These are phyloP conservation scores for Troglohyphantes excavatus DNA, from an alignment of 2,888 invertebrate genomes.

Conservation along the genomic window DNA sequence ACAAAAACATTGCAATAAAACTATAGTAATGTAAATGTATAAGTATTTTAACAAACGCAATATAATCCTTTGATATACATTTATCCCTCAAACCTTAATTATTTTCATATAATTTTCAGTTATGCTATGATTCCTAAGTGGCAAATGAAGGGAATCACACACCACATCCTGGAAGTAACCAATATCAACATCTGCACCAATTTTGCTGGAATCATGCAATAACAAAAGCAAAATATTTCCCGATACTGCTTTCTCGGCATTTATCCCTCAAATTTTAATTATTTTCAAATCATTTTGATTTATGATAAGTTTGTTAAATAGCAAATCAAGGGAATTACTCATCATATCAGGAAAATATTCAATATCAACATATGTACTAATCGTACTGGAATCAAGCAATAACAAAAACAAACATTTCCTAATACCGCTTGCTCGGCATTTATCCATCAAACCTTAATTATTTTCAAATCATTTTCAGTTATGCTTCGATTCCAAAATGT, in stretches of 20 bases:
- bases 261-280: neutral
- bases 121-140: neutral
- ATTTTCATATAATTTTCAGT: neutral
- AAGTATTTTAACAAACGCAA: constrained; percentile 47
- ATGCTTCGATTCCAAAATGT: neutral
- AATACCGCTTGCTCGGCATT: constrained; percentile 50
- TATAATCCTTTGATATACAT: constrained; percentile 40
- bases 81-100: neutral
- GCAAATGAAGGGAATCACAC: neutral
- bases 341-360: constrained; percentile 20
- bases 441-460: neutral
- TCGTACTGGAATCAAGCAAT: neutral
- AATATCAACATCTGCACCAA: constrained; percentile 17
- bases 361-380: constrained; percentile 13
- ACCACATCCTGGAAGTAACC: constrained; percentile 4
- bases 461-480: neutral
- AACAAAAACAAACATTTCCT: constrained; percentile 56
- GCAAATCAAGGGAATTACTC: neutral
- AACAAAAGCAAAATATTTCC: constrained; percentile 54
- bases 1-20: too few species aligned
- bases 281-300: neutral
- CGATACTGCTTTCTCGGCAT: constrained; percentile 38
- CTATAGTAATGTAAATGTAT: too few species aligned
- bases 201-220: constrained; percentile 5
- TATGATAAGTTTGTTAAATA: neutral